phyloP scores from a whole-genome alignment of 2,113 vertebrate genomes.

The Chaenocephalus aceratus region DNA sequence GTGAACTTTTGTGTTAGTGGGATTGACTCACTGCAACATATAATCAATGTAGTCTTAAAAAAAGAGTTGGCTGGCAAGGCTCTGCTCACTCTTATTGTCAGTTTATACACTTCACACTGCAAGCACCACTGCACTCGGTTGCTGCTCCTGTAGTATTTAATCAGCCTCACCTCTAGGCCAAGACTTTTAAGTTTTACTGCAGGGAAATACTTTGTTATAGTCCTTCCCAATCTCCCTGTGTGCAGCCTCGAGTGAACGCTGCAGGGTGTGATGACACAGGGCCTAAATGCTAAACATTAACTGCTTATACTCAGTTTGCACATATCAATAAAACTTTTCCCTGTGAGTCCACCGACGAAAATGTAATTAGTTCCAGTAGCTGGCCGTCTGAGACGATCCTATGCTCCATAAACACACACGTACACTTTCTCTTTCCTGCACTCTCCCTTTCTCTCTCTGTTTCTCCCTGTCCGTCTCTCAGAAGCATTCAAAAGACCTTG shows the following conservation, averaged over 20 bases:
- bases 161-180: constrained; percentile 17
- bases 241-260: not conserved
- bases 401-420: constrained; percentile 23
- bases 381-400: constrained; percentile 20
- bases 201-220: not conserved
- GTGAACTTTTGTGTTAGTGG: not conserved
- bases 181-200: not conserved
- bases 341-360: constrained; percentile 15
- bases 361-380: constrained; percentile 35
- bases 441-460: not conserved
- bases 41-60: constrained; percentile 2
- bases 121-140: constrained; percentile 13
- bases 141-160: constrained; percentile 13
- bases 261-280: not conserved
- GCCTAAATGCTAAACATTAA: constrained; percentile 33
- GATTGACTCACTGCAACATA: not conserved
- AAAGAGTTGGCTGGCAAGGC: not conserved
- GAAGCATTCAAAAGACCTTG: constrained; percentile 60
- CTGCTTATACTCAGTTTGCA: not conserved
- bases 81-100: not conserved
- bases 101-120: not conserved
- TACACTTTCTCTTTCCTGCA: not conserved
- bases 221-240: not conserved
- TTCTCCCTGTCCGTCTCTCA: constrained; percentile 31
- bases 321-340: constrained; percentile 11